Evolutionary conservation across 2,888 invertebrate genomes (phyloP).

Genomic region (Petrolisthes manimaculis): DNA sequence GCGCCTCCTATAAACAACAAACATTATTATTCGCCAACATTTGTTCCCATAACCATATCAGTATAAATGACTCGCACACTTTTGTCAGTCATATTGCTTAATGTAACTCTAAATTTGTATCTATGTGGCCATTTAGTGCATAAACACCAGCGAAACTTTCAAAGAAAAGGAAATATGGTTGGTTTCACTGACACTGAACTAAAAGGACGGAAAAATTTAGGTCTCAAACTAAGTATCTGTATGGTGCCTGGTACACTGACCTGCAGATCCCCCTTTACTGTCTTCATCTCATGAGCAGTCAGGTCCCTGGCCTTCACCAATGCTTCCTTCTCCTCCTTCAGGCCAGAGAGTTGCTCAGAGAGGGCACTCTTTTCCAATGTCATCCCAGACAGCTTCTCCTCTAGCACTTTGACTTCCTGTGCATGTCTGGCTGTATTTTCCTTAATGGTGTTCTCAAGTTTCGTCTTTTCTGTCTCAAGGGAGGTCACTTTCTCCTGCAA

Average conservation of each 20-base stretch:
- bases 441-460: conserved; percentile 27
- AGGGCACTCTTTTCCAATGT: conserved; percentile 16
- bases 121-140: no score
- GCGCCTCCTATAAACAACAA: conserved; percentile 15
- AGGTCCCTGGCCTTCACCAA: conserved; percentile 29
- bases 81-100: no score
- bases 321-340: conserved; percentile 25
- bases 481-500: conserved; percentile 24
- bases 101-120: no score
- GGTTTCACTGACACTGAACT: background rate
- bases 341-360: background rate
- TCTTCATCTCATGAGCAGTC: conserved; percentile 45
- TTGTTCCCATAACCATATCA: no score
- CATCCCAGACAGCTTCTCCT: conserved; percentile 21
- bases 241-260: conserved; percentile 19
- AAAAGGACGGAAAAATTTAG: background rate
- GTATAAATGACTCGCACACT: no score
- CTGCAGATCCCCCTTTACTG: conserved; percentile 39
- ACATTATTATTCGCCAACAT: background rate
- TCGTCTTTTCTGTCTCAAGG: conserved; percentile 23
- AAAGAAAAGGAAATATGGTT: no score
- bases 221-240: background rate
- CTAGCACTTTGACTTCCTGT: conserved; percentile 15
- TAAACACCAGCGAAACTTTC: no score
- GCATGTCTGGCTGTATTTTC: conserved; percentile 19